Evolutionary conservation across 2,888 invertebrate genomes (phyloP).

Genomic region (Amblyteles armatorius): DNA sequence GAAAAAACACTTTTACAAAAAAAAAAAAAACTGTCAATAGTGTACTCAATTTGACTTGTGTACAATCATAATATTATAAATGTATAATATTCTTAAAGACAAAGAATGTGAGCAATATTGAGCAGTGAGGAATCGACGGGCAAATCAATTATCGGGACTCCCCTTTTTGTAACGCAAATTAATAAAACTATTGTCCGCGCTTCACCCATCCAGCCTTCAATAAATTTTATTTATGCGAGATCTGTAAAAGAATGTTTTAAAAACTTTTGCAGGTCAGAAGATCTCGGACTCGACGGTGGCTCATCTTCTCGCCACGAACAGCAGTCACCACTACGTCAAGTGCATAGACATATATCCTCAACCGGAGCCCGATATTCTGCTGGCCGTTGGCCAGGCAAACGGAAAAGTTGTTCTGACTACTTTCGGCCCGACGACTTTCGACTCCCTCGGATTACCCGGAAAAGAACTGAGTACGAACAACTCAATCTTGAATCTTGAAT

Average conservation of each 20-base stretch:
- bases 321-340: conserved; percentile 92
- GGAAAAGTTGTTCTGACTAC: conserved; percentile 94
- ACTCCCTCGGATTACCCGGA: conserved; percentile 89
- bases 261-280: conserved; percentile 86
- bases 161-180: no score
- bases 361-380: conserved; percentile 90
- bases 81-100: no score
- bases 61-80: no score
- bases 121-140: no score
- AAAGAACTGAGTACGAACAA: conserved; percentile 90
- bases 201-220: no score
- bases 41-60: no score
- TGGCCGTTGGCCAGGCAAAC: conserved; percentile 95
- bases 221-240: background rate
- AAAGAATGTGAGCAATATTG: no score
- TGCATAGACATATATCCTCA: conserved; percentile 95
- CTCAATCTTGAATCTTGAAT: no score
- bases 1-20: no score
- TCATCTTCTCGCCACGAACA: conserved; percentile 90
- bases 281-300: conserved; percentile 90
- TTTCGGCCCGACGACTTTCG: conserved; percentile 89
- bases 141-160: no score
- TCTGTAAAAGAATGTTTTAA: background rate
- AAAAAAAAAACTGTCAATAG: no score
- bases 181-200: no score